Evolutionary conservation across 2,113 vertebrate species (phyloP), one percentile per base, ranked within the genome.

Genomic region (Microcebus jonahi): DNA sequence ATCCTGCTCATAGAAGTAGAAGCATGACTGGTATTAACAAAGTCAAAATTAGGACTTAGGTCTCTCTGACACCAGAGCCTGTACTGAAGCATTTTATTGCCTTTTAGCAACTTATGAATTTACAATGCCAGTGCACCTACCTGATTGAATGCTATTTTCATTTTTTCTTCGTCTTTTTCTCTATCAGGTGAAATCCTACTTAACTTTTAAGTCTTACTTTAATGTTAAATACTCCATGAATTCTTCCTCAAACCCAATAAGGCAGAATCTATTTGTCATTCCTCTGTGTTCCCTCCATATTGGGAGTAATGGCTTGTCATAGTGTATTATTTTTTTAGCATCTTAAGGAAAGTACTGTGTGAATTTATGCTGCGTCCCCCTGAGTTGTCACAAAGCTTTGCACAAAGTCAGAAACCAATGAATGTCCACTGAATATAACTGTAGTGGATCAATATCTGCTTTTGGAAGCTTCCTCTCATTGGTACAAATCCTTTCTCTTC

Each of bases 141-240:
- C 67, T 36, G n/a, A 59, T 12, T 55, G 31, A 76, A 68, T 86
- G 27, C 17, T 59, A 57, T 79, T 84, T 84, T 85, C 18, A 42
- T 59, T 34, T 76, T 73, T 36, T 42, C 11, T 73, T 9, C 79
- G 15, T 79, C 6, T 91, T 61, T 95, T 90, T 88, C 50, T 53
- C 25, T 61, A 39, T 36, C n/a, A 36, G 63, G 4, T 88, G 15
- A 88, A 85, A 57, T 36, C 10, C 13, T 91, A 9, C 36, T 70
- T 57, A 25, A 1, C 2, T 53, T 95, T 93, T 34, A 70, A 31
- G 25, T 71, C 71, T 85, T 67, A 75, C 34, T 94, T 90, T 90
- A 90, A 79, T 86, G 27, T 73, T 92, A 77, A 91, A 82, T 59
- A 27, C 50, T 86, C 50, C 67, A 31, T 71, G 68, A 92, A 70